Base-by-base conservation (phyloP, 2,888 invertebrate genomes). In the Amphimallon solstitiale region DNA sequence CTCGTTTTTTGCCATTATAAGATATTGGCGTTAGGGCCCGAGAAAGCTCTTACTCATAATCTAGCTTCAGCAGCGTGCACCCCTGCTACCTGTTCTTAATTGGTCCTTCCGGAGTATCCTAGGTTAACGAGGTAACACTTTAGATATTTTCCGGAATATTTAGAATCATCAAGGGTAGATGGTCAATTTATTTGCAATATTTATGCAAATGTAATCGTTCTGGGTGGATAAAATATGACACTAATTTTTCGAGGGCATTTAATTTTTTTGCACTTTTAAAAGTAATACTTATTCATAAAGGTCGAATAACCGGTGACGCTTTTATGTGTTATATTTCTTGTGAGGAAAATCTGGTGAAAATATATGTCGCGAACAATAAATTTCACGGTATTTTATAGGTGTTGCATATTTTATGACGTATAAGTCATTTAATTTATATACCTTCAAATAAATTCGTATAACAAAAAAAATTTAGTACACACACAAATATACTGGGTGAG, bases 101-200 rank as follows among this genome's bases (percentile, higher is more conserved):
- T 78, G 78, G 77, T 71, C 76, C 74, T 73, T 77, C 76, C 76
- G 75, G 75, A 74, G 75, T 75, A 73, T 74, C 74, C 72, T 73
- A 68, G 76, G 75, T 76, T 77, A 77, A 76, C 76, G 76, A 77
- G 76, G 76, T 77, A 76, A 77, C 76, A 76, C 76, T 77, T 72
- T 68, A 73, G 71, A 70, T 75, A 75, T 76, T 72, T 69, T 71
- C 43, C 29, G 40, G 56, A 34, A 59, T 59, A 59, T 59, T 68
- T 52, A 63, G 67, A 43, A 29, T 15, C 23, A 9, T 59, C 40
- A 43, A 40, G 43, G 68, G 65, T 70, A 65, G 65, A 68, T 68
- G 65, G 63, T 68, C 48, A 59, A 59, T 40, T 59, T 59, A 59
- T 59, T 59, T 29, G 56, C 43, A 15, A 59, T 59, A 59, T 43